Evolutionary conservation across 2,888 invertebrate genomes (phyloP).

Genomic region (Drosophila recens): DNA sequence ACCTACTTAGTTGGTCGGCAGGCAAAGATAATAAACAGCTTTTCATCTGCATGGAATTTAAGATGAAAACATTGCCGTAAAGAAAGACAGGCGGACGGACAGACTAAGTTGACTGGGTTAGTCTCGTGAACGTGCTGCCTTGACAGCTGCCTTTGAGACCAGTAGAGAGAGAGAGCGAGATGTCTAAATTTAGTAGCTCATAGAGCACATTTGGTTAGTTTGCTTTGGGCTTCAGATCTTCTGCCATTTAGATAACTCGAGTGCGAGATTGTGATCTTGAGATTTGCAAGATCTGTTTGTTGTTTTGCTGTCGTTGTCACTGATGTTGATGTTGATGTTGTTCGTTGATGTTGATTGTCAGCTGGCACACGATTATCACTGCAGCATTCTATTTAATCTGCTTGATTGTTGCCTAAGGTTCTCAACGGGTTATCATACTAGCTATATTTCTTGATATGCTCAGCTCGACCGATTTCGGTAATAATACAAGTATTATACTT

Average conservation of each 20-base stretch:
- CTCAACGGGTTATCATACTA: constrained; percentile 48
- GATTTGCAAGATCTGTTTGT: constrained; percentile 60
- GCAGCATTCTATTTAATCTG: constrained; percentile 64
- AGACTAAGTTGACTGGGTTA: background rate
- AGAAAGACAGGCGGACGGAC: constrained; percentile 16
- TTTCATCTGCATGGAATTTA: constrained; percentile 58
- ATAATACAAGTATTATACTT: constrained; percentile 4
- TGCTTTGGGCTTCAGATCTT: constrained; percentile 25
- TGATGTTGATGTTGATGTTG: background rate
- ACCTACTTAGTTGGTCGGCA: constrained; percentile 15
- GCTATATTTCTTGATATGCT: constrained; percentile 41
- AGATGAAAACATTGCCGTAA: constrained; percentile 52
- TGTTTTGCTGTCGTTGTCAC: constrained; percentile 15
- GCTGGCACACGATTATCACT: constrained; percentile 61
- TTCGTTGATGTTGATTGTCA: constrained; percentile 45
- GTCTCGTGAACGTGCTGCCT: constrained; percentile 73
- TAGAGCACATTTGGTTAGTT: constrained; percentile 56
- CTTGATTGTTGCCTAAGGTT: constrained; percentile 48
- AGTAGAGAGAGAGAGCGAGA: constrained; percentile 32
- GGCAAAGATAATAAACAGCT: constrained; percentile 67
- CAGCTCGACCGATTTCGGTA: constrained; percentile 27
- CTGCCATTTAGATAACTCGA: constrained; percentile 60
- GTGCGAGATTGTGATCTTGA: constrained; percentile 47
- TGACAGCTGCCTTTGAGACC: constrained; percentile 40
- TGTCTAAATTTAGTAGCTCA: constrained; percentile 67